phyloP scores from a whole-genome alignment of 2,113 vertebrate genomes.

The Elachura formosa region DNA sequence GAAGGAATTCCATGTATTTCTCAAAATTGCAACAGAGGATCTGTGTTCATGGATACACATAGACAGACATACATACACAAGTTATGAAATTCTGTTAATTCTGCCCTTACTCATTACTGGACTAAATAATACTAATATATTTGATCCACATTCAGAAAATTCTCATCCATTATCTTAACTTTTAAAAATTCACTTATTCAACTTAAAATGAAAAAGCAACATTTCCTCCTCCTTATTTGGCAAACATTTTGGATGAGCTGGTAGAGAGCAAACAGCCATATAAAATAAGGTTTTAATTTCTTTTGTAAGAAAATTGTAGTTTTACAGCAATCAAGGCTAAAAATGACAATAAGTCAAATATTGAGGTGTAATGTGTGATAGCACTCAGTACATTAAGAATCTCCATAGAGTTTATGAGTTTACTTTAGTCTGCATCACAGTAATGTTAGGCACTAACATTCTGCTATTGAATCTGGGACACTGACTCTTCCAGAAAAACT shows the following conservation, averaged over 20 bases:
- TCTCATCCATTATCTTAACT: not conserved
- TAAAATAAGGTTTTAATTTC: not conserved
- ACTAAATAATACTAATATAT: not conserved
- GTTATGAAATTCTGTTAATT: not conserved
- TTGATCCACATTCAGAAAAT: not conserved
- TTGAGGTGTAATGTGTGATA: not conserved
- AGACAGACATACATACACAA: not conserved
- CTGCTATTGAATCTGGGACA: not conserved
- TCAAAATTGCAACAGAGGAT: not conserved
- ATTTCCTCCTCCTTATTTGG: not conserved
- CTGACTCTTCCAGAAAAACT: fast-evolving
- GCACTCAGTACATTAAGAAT: not conserved
- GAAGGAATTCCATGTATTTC: not conserved
- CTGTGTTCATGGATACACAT: not conserved
- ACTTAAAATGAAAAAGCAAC: not conserved
- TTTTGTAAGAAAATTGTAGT: not conserved
- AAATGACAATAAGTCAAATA: not conserved
- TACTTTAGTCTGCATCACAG: not conserved
- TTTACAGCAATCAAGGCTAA: not conserved
- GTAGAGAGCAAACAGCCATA: not conserved
- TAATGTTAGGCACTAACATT: not conserved
- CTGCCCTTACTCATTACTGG: not conserved
- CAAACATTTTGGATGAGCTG: not conserved
- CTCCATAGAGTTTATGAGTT: not conserved
- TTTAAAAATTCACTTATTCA: not conserved